Base-by-base conservation (phyloP, 1,140 invertebrate species). In the Gryon sp. region DNA sequence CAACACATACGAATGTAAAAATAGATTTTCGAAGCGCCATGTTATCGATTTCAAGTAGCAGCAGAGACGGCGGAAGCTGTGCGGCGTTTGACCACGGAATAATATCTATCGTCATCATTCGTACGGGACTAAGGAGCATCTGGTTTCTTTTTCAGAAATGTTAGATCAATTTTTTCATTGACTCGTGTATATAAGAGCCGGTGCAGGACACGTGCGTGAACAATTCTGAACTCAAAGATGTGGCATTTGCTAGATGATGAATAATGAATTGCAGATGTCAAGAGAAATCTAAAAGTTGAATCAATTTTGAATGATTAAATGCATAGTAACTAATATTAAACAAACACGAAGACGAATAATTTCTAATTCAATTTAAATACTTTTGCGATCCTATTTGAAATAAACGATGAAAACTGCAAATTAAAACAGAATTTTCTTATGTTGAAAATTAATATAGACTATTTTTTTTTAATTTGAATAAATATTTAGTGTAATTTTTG, bases 21-120 rank as follows among this genome's bases (percentile, higher is more conserved):
- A 84, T 84, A 84, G 82, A 80, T 48, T 75, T 65, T 78, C 45
- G 43, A 41, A 68, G 72, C 48, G 70, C 48, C 57, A 53, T 52
- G 73, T 80, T 84, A 84, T 84, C 80, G 83, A 84, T 84, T 81
- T 73, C 52, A 53, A 78, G 55, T 63, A 70, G 63, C 73, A 60
- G 16, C 38, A 46, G 19, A 81, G 24, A 48, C 74, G 53, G 45
- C 53, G 74, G 78, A 76, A 76, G 79, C 76, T 82, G 81, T 66
- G 76, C 45, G 52, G 66, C 55, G 34, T 48, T 78, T 81, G 80
- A 81, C 80, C 76, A 65, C 50, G 62, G 20, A 38, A 53, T n/a
- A n/a, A n/a, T 32, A 66, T 46, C 16, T 26, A 45, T 24, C 45
- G 24, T 8, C 41, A 14, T 40, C 18, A 19, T 43, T 59, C 62